Evolutionary conservation across 2,113 vertebrate species (phyloP).

Genomic region (Lontra canadensis): DNA sequence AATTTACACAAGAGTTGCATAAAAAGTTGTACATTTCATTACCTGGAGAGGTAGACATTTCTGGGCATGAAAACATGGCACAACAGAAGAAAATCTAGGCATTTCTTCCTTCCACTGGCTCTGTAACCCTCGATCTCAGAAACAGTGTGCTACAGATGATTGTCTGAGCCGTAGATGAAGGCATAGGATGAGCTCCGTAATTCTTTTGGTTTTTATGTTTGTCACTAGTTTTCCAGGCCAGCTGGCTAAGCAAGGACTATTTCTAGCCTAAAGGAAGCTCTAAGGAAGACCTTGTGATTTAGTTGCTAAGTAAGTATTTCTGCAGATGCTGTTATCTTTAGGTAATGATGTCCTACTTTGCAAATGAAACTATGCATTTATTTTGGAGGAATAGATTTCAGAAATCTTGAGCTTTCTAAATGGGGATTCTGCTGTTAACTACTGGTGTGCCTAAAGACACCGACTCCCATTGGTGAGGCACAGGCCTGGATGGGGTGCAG

Average conservation of each 20-base stretch:
- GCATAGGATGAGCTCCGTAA: background rate
- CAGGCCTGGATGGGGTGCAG: background rate
- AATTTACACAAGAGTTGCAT: background rate
- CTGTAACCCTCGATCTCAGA: background rate
- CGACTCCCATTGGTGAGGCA: background rate
- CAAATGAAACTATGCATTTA: slow-evolving; percentile 51
- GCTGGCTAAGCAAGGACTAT: slow-evolving; percentile 76
- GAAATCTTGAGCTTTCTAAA: slow-evolving; percentile 35
- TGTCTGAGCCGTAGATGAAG: background rate
- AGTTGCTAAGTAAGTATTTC: slow-evolving; percentile 78
- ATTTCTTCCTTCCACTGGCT: background rate
- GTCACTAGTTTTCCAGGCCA: slow-evolving; percentile 54
- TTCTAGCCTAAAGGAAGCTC: slow-evolving; percentile 77
- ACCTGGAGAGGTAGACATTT: background rate
- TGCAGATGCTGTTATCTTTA: slow-evolving; percentile 76
- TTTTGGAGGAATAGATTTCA: slow-evolving; percentile 51
- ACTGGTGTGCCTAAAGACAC: background rate
- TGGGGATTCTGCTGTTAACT: background rate
- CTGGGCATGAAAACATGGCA: background rate
- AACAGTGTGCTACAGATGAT: background rate
- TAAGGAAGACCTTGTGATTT: slow-evolving; percentile 78
- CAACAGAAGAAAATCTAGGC: background rate
- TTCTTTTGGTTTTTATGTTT: slow-evolving; percentile 63
- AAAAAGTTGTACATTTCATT: background rate
- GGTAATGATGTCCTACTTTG: slow-evolving; percentile 73